A percentile compares a stretch with the other conserved stretches of the same genome.
Evolutionary conservation across 2,888 invertebrate species (phyloP).

Genomic region (Acrocera orbiculus): DNA sequence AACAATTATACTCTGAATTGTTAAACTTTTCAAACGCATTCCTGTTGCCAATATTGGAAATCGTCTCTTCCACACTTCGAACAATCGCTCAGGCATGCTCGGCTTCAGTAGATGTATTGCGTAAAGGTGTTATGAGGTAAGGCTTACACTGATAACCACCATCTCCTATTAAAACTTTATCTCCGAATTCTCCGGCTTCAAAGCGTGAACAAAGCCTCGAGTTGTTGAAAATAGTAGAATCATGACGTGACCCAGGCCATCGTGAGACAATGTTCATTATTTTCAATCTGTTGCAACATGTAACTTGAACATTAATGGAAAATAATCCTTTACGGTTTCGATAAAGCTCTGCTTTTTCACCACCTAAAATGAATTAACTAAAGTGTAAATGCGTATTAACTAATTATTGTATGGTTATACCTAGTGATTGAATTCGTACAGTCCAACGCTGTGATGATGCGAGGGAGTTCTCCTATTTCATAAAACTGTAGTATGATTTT

Average conservation of each 20-base stretch:
- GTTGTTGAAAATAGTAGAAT: constrained; percentile 8
- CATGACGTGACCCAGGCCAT: constrained; percentile 9
- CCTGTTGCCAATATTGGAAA: constrained; percentile 8
- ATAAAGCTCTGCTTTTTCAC: constrained; percentile 4
- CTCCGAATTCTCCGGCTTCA: constrained; percentile 8
- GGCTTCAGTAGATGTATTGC: background rate
- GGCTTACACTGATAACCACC: constrained; percentile 9
- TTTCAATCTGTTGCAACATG: constrained; percentile 4
- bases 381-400: background rate
- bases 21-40: constrained; percentile 4
- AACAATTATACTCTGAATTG: constrained; percentile 7
- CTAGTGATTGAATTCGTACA: constrained; percentile 9
- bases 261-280: constrained; percentile 5
- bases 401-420: background rate
- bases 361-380: background rate
- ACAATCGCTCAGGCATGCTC: constrained; percentile 8
- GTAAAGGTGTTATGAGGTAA: constrained; percentile 6
- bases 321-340: constrained; percentile 5
- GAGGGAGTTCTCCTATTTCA: constrained; percentile 1
- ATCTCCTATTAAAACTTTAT: constrained; percentile 9
- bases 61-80: constrained; percentile 9
- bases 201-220: constrained; percentile 7
- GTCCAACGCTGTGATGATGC: constrained; percentile 6
- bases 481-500: too few species aligned
- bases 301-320: constrained; percentile 5